A percentile compares a stretch with the other conserved stretches of the same genome.
Conservation (phyloP, 92 coral and sea anemone species). For the Bergia sp. region DNA sequence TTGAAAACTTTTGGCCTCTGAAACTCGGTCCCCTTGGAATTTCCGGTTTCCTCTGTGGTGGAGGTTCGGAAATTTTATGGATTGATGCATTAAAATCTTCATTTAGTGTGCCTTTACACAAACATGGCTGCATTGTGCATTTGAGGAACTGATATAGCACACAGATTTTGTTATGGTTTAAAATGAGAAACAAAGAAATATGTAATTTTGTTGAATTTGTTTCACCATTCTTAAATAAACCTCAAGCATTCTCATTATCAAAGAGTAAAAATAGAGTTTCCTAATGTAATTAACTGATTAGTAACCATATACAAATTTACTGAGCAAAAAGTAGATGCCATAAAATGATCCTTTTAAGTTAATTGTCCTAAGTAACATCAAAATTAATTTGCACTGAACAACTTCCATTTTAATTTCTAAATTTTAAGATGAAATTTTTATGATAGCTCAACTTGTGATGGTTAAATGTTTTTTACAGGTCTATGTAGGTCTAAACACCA, state of each 20-base stretch:
- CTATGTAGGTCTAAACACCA: not conserved
- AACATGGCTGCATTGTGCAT: conserved; percentile 1
- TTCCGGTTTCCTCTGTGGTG: conserved; percentile 3
- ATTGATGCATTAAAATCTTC: not conserved
- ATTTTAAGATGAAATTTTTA: too few species aligned
- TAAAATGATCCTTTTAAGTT: too few species aligned
- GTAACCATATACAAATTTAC: too few species aligned
- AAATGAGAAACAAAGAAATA: too few species aligned
- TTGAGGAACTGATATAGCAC: not conserved
- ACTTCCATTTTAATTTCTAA: too few species aligned
- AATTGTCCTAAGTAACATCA: not conserved
- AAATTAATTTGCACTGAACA: too few species aligned
- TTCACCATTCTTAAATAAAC: too few species aligned
- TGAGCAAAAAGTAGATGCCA: too few species aligned
- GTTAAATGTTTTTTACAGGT: not conserved
- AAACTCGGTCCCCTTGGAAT: not conserved
- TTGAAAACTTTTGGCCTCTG: not conserved
- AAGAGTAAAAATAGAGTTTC: too few species aligned
- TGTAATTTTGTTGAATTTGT: too few species aligned
- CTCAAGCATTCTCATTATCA: too few species aligned
- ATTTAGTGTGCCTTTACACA: not conserved
- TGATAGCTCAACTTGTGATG: not conserved
- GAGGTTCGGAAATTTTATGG: conserved; percentile 7
- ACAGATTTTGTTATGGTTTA: conserved; percentile 26
- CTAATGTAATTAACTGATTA: too few species aligned